phyloP scores from a whole-genome alignment of 2,113 vertebrate species.

The Genyomyrus donnyi region DNA sequence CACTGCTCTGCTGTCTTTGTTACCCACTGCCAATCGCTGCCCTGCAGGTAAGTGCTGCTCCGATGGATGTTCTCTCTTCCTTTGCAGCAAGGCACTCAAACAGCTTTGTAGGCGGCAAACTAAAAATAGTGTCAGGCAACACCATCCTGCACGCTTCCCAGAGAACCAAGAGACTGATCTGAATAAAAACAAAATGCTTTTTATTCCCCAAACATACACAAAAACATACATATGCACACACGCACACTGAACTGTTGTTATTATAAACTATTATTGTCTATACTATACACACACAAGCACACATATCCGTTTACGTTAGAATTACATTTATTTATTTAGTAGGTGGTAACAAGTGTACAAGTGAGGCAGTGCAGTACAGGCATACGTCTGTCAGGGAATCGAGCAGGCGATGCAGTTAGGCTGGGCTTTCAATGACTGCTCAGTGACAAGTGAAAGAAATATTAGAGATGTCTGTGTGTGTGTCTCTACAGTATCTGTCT shows the following conservation, averaged over 20 bases:
- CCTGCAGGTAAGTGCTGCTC: neutral
- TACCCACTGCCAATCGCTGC: neutral
- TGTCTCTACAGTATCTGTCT: neutral
- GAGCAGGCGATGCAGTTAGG: neutral
- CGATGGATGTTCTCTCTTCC: conserved; percentile 1
- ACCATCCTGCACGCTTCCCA: neutral
- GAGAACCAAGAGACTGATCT: neutral
- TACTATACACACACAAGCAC: neutral
- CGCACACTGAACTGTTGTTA: neutral
- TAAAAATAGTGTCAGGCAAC: conserved; percentile 6
- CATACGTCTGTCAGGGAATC: neutral
- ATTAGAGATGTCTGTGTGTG: neutral
- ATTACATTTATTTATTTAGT: neutral
- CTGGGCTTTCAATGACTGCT: neutral
- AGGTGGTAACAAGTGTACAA: neutral
- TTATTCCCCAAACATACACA: neutral
- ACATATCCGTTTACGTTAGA: neutral
- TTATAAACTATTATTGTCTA: neutral
- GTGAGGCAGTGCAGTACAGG: neutral
- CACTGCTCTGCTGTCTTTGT: neutral
- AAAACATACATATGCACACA: neutral
- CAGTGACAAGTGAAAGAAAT: neutral
- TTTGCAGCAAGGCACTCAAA: conserved; percentile 1
- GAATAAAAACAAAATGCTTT: neutral
- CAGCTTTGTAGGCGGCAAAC: neutral